These are phyloP conservation scores for Matsumyia berberina DNA, from an alignment of 2,888 invertebrate species.

Conservation along the genomic window DNA sequence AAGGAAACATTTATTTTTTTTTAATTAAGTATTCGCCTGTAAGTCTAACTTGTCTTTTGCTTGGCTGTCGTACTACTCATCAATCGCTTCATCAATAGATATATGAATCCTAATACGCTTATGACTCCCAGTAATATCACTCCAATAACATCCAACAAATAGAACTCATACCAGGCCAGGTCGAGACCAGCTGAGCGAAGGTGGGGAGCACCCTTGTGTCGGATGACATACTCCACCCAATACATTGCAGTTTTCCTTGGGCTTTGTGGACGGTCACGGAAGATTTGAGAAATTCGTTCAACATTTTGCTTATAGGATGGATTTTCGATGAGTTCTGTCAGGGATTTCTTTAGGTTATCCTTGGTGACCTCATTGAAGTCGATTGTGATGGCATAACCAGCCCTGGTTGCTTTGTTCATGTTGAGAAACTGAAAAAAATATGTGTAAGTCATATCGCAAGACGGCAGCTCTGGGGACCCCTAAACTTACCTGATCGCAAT, in stretches of 20 bases:
- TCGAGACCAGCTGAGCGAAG: conserved; percentile 82
- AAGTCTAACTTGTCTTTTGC: not conserved
- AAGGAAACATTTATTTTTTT: too few species aligned
- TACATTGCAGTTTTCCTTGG: conserved; percentile 83
- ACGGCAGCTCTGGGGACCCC: not conserved
- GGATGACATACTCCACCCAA: conserved; percentile 84
- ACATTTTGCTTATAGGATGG: conserved; percentile 77
- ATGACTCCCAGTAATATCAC: not conserved
- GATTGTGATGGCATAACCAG: conserved; percentile 82
- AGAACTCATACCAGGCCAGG: conserved; percentile 82
- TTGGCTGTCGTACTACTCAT: not conserved
- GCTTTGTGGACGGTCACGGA: conserved; percentile 82
- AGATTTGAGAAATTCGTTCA: conserved; percentile 80
- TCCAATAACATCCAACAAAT: conserved; percentile 82
- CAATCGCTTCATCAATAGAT: not conserved
- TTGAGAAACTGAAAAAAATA: conserved; percentile 83
- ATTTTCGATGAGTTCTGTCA: conserved; percentile 83
- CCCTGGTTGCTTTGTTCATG: conserved; percentile 81
- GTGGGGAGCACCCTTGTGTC: conserved; percentile 83
- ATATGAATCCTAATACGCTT: too few species aligned
- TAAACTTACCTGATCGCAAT: conserved; percentile 83
- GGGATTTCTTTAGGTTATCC: conserved; percentile 78
- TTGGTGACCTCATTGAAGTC: conserved; percentile 82
- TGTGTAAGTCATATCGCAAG: too few species aligned
- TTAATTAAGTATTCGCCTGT: too few species aligned